Evolutionary conservation across 23 tunicate species (phyloP).

Genomic region (Diplosoma virens): DNA sequence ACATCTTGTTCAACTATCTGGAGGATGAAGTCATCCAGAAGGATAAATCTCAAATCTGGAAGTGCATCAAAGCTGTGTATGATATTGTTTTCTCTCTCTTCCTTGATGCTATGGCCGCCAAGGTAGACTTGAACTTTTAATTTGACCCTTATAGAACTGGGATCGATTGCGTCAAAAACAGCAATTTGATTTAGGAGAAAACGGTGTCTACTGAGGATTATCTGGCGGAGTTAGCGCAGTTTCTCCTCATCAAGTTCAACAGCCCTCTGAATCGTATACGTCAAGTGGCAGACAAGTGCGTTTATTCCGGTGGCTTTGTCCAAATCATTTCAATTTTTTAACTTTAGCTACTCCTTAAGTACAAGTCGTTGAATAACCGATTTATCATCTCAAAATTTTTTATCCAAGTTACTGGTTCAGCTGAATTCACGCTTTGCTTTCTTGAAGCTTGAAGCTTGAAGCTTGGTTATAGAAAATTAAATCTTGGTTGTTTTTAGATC

Average conservation of each 20-base stretch:
- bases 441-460: background rate
- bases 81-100: constrained; percentile 54
- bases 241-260: constrained; percentile 87
- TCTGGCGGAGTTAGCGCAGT: constrained; percentile 63
- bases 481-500: constrained; percentile 65
- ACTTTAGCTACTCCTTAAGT: too few species aligned
- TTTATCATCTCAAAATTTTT: background rate
- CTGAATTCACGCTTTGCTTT: background rate
- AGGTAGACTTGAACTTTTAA: too few species aligned
- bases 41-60: constrained; percentile 88
- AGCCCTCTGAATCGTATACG: constrained; percentile 70
- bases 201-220: constrained; percentile 32
- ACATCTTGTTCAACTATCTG: constrained; percentile 57
- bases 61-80: constrained; percentile 66
- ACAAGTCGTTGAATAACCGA: too few species aligned
- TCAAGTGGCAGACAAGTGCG: constrained; percentile 86
- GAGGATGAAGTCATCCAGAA: constrained; percentile 77
- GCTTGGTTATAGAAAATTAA: too few species aligned
- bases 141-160: too few species aligned
- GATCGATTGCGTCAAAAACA: background rate
- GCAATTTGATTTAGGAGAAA: constrained; percentile 45
- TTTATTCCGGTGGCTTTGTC: too few species aligned
- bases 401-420: background rate
- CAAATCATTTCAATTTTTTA: too few species aligned
- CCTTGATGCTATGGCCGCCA: constrained; percentile 45